Percentiles rank a stretch among this genome's conserved stretches.
phyloP scores from a whole-genome alignment of 2,888 invertebrate genomes.

The Rutpela maculata region DNA sequence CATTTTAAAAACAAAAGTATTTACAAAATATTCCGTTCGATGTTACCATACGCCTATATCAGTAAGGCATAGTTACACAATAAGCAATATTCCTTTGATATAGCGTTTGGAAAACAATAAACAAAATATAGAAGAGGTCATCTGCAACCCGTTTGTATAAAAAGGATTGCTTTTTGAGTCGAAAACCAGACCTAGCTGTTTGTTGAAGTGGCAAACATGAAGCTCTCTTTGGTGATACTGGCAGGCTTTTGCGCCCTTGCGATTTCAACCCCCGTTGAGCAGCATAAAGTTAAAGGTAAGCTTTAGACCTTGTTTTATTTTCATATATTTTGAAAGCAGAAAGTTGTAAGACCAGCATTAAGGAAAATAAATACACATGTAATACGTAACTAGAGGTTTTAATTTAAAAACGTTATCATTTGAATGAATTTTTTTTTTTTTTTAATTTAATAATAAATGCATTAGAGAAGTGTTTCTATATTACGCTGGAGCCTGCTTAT shows the following conservation, averaged over 20 bases:
- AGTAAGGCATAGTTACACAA: neutral
- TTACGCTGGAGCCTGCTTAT: too few species aligned
- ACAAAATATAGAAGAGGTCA: neutral
- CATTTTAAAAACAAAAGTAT: conserved; percentile 14
- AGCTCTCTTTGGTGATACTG: conserved; percentile 23
- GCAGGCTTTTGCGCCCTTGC: conserved; percentile 24
- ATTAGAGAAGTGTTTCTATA: too few species aligned
- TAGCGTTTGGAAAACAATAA: conserved; percentile 9
- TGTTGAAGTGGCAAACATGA: conserved; percentile 40
- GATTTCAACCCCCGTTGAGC: neutral
- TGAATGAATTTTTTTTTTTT: too few species aligned
- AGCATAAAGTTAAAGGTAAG: neutral
- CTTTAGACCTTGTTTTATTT: neutral
- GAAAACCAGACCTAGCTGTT: conserved; percentile 16
- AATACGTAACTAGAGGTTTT: too few species aligned
- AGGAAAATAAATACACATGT: too few species aligned
- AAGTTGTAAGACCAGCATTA: too few species aligned
- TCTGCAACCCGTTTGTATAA: neutral
- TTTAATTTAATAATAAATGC: too few species aligned
- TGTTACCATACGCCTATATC: conserved; percentile 14
- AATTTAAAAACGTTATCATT: too few species aligned
- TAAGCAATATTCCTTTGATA: conserved; percentile 5
- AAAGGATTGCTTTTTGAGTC: neutral
- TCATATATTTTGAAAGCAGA: too few species aligned
- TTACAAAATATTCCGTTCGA: conserved; percentile 5